Base-by-base conservation (phyloP, 2,888 invertebrate genomes). In the Cinara cedri region DNA sequence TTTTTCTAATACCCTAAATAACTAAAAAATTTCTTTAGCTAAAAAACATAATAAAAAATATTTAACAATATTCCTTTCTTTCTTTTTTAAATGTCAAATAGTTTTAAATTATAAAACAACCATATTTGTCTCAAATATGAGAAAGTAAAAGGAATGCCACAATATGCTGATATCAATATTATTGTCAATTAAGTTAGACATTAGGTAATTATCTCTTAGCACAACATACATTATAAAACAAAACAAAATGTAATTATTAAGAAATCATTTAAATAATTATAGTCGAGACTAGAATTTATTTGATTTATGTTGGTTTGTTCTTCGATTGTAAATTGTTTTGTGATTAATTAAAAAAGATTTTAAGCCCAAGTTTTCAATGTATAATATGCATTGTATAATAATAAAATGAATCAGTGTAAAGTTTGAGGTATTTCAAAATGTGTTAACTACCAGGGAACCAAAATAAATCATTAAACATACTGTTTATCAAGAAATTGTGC, bases 251-350 rank as follows among this genome's bases (percentile, higher is more conserved):
- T 46, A 14, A 68, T 57, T n/a, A n/a, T n/a, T 57, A 68, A 66
- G 46, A 57, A 76, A 55, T 68, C n/a, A 11, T 68, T 57, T 19
- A 57, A 68, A 34, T 34, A 46, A 44, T 68, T 76, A 76, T 76
- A 57, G 66, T 76, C 76, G 68, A 66, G 76, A 76, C 76, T 76
- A 68, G 66, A 68, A 24, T 68, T 55, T 66, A 46, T 57, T 75
- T 44, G 65, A 75, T 75, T 54, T 4, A 34, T 65, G 10, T 57
- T 34, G 34, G 34, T 34, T 34, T 3, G 34, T 57, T 57, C 46
- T 76, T 76, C 26, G 42, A 6, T 54, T 42, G 16, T 24, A 49
- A 54, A 51, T 14, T 19, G 8, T 26, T 14, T 54, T 49, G 54
- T 54, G 42, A 74, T 63, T n/a, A 71, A 6, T 49, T 26, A 72